A percentile compares a stretch with the other conserved stretches of the same genome.
These are phyloP conservation scores for Stigmatopora nigra DNA, from an alignment of 2,113 vertebrate species.

Conservation along the genomic window DNA sequence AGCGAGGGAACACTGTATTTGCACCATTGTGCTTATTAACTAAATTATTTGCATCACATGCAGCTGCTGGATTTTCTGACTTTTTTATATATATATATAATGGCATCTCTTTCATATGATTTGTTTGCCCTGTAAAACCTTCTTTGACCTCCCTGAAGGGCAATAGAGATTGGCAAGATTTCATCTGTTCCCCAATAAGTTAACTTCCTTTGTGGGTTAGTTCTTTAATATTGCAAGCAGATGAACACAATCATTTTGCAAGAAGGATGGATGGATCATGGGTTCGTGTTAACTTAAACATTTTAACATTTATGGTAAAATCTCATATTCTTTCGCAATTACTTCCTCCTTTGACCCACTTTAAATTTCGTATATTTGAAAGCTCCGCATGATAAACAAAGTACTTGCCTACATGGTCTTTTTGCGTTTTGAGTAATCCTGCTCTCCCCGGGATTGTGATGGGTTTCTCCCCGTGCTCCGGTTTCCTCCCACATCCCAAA, in stretches of 20 bases:
- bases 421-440: no score
- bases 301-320: no score
- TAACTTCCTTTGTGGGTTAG: constrained; percentile 28
- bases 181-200: constrained; percentile 30
- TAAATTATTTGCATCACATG: constrained; percentile 1
- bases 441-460: no score
- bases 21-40: not conserved
- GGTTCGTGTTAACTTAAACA: no score
- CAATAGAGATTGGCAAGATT: constrained; percentile 23
- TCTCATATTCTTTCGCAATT: no score
- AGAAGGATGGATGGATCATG: constrained; percentile 7
- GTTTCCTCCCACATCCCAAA: no score
- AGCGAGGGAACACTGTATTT: no score
- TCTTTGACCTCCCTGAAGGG: constrained; percentile 16
- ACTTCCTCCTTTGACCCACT: no score
- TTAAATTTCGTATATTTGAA: no score
- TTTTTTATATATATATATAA: constrained; percentile 20
- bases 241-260: constrained; percentile 29
- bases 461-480: no score
- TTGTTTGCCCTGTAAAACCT: constrained; percentile 17
- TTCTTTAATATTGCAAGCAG: constrained; percentile 25
- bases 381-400: no score
- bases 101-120: constrained; percentile 14
- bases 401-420: no score
- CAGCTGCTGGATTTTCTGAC: not conserved